These are phyloP conservation scores for roundworm (Caenorhabditis elegans) DNA, from an alignment of 1,140 invertebrate genomes.

Conservation along the genomic window DNA sequence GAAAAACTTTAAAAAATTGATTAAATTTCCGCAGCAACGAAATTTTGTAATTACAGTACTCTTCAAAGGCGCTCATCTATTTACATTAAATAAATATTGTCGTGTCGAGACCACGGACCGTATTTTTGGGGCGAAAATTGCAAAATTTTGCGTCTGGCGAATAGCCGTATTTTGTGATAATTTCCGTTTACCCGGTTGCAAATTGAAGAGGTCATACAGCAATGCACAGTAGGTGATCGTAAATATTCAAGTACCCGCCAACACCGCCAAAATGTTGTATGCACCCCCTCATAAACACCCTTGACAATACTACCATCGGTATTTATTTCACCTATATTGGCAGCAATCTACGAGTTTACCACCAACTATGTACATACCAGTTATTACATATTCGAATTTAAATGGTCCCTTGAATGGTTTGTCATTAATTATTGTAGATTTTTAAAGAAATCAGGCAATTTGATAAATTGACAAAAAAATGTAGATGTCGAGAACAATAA, in stretches of 20 bases:
- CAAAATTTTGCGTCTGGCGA: too few species aligned
- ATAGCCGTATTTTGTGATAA: too few species aligned
- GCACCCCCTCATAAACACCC: constrained; percentile 4
- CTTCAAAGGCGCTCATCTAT: too few species aligned
- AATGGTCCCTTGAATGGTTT: background rate
- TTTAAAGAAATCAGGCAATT: too few species aligned
- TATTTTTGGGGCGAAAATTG: too few species aligned
- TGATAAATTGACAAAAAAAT: too few species aligned
- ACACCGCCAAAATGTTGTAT: background rate
- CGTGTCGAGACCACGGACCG: too few species aligned
- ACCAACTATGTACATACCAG: constrained; percentile 13
- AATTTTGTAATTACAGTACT: too few species aligned
- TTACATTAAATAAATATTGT: too few species aligned
- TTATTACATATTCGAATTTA: background rate
- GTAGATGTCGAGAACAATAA: too few species aligned
- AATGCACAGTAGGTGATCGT: constrained; percentile 15
- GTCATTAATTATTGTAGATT: background rate
- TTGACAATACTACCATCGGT: background rate
- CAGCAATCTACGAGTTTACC: background rate
- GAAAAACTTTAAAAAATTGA: too few species aligned
- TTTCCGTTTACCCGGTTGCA: background rate
- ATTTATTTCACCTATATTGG: background rate
- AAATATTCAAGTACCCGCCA: constrained; percentile 26
- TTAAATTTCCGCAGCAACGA: too few species aligned
- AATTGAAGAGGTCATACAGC: background rate